Base-by-base conservation (phyloP, 30 jellyfish, hydroid and myxozoan genomes). In the Aurelia aurita complex sp. Pacific region DNA sequence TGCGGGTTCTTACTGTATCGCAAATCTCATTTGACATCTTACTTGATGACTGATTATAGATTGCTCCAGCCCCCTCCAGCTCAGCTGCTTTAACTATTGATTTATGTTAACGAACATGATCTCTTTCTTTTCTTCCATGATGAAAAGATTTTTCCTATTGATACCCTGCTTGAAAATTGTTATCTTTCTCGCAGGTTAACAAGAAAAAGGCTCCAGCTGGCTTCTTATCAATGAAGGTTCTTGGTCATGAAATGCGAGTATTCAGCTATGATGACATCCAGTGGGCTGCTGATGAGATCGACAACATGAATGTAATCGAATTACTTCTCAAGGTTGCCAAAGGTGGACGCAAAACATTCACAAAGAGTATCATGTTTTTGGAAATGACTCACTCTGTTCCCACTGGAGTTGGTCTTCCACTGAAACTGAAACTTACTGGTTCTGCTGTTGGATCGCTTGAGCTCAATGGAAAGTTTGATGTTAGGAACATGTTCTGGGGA, bases 401-500 rank as follows among this genome's bases (percentile, higher is more conserved):
- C 42, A 95, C 99, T 76, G 97, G 97, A 6, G 88, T 95, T 69
- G 99, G 99, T 90, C 76, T 95, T 65, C 99, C 99, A 33, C 53
- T 95, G 91, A 87, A 83, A 67, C 87, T 95, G 52, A 81, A 86
- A 66, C 91, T 95, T 23, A 80, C 90, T 18, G 99, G 99, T 17
- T 89, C 99, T 7, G 97, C 99, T 55, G 99, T 95, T 63, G 97
- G 97, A 55, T 64, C 97, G 1, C 86, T 95, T 33, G 97, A 80
- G 65, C 74, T 95, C 10, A 94, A 86, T 90, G 99, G 99, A 16
- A 95, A 95, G 76, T 89, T 95, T 67, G 99, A 95, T 88, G 87
- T 95, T 88, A 76, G 99, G 77, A 95, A 95, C 91, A 89, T 95
- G 99, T 95, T 95, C 87, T 95, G 99, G 99, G 99, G 99, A 90